A percentile compares a stretch with the other conserved stretches of the same genome.
These are phyloP conservation scores for Varanus salvator DNA, from an alignment of 2,113 vertebrate genomes.

Conservation along the genomic window DNA sequence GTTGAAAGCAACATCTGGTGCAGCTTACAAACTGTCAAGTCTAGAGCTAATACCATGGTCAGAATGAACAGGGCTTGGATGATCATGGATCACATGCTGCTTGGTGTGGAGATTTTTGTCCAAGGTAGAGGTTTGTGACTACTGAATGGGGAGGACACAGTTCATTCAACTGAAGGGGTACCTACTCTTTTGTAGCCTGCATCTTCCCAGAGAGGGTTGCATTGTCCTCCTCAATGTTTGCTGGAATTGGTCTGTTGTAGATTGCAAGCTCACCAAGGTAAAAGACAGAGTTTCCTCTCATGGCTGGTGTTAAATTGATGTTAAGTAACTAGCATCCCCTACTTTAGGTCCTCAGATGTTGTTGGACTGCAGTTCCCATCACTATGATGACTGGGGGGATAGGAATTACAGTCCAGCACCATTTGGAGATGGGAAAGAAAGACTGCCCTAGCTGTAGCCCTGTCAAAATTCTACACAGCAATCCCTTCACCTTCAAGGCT, in stretches of 20 bases:
- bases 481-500: neutral
- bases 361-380: neutral
- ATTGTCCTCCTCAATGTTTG: neutral
- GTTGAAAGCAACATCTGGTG: neutral
- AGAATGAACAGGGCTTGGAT: neutral
- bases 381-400: neutral
- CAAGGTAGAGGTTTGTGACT: neutral
- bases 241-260: neutral
- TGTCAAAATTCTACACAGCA: neutral
- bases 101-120: neutral
- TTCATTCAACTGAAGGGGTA: neutral
- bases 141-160: no score
- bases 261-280: neutral
- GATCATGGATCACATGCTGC: neutral
- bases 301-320: neutral
- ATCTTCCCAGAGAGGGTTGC: neutral
- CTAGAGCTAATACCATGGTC: neutral
- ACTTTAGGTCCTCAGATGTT: neutral
- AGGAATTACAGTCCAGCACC: neutral
- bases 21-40: neutral
- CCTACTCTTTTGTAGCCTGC: neutral
- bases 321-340: neutral
- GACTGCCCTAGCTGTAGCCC: neutral
- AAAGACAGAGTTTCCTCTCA: neutral
- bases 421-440: neutral